These are phyloP conservation scores for Eumaeus atala DNA, from an alignment of 1,140 invertebrate species.

Conservation along the genomic window DNA sequence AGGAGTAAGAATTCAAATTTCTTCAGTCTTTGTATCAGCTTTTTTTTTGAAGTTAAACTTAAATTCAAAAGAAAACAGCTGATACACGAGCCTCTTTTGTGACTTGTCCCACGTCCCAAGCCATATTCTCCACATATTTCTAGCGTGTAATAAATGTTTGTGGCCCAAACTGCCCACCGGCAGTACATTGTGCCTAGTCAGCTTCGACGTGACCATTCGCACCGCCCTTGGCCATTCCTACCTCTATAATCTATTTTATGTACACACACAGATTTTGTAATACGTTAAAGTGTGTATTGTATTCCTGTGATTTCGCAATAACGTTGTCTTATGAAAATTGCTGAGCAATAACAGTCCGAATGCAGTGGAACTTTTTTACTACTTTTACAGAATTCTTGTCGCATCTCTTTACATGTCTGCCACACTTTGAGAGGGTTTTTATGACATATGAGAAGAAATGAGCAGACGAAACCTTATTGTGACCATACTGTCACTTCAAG, in stretches of 20 bases:
- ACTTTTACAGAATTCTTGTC: neutral
- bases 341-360: neutral
- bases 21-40: no score
- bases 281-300: slow-evolving; percentile 23
- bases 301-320: slow-evolving; percentile 1
- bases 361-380: slow-evolving; percentile 1
- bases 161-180: slow-evolving; percentile 22
- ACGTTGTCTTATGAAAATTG: slow-evolving; percentile 1
- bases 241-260: slow-evolving; percentile 33
- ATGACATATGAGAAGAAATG: no score
- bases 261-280: slow-evolving; percentile 18
- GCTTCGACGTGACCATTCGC: slow-evolving; percentile 15
- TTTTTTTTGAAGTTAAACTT: no score
- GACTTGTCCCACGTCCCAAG: slow-evolving; percentile 28
- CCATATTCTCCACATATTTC: slow-evolving; percentile 28
- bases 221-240: slow-evolving; percentile 25
- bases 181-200: slow-evolving; percentile 19
- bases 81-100: neutral
- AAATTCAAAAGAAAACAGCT: no score
- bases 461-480: no score
- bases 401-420: no score
- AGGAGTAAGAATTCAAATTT: no score
- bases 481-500: no score
- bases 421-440: no score
- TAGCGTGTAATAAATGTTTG: slow-evolving; percentile 44